Percentiles rank a stretch among this genome's conserved stretches.
phyloP scores from a whole-genome alignment of 2,888 invertebrate genomes.

The Unio pictorum region DNA sequence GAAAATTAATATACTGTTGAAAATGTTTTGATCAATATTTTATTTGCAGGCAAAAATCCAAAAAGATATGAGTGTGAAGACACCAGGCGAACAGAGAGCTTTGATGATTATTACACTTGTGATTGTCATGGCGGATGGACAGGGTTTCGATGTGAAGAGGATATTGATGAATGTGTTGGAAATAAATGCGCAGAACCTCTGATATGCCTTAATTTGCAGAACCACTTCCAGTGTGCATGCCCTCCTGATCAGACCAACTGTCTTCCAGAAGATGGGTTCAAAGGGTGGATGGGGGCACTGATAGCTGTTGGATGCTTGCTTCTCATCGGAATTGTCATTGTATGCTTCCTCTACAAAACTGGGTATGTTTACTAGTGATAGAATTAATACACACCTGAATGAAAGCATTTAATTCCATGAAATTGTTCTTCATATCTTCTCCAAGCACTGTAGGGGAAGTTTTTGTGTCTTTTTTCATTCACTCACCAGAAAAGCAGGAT shows the following conservation, averaged over 20 bases:
- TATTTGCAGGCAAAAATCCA: conserved; percentile 21
- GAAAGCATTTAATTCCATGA: too few species aligned
- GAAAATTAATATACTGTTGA: too few species aligned
- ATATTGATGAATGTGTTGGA: conserved; percentile 30
- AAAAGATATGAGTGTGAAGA: conserved; percentile 27
- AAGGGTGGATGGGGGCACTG: too few species aligned
- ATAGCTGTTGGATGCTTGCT: too few species aligned
- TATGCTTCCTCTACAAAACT: too few species aligned
- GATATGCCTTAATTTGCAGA: conserved; percentile 12
- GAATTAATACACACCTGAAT: too few species aligned
- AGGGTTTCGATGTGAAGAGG: conserved; percentile 28
- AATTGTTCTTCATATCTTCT: too few species aligned
- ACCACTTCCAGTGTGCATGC: conserved; percentile 21
- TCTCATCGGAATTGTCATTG: too few species aligned
- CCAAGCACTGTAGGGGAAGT: too few species aligned
- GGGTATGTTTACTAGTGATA: too few species aligned
- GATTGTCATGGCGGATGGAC: conserved; percentile 25
- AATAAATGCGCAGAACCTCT: conserved; percentile 15
- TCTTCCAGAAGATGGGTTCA: not conserved
- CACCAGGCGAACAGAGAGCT: conserved; percentile 18
- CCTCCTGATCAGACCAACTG: conserved; percentile 13
- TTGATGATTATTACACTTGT: conserved; percentile 34
- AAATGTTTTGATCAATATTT: not conserved
- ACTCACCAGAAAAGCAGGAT: too few species aligned
- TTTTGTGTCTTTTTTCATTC: too few species aligned